Evolutionary conservation across 2,113 vertebrate genomes (phyloP).

Genomic region (Archilochus colubris): DNA sequence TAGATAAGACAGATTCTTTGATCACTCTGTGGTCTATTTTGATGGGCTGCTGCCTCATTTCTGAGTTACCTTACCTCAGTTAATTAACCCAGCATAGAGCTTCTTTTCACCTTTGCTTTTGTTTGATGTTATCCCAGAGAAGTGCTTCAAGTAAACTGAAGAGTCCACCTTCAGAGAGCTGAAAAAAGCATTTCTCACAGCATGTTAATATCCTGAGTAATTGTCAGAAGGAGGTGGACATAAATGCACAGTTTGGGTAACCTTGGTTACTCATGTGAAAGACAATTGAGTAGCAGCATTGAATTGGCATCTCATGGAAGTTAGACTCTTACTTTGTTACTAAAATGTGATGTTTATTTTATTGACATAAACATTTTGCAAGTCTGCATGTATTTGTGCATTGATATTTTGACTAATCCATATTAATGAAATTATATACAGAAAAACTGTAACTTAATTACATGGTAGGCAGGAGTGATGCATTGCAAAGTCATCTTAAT

Average conservation of each 20-base stretch:
- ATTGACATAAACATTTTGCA: conserved; percentile 8
- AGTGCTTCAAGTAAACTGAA: background rate
- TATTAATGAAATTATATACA: conserved; percentile 56
- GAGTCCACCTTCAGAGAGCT: background rate
- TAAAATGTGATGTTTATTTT: background rate
- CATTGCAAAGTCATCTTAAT: conserved; percentile 65
- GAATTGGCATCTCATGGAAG: background rate
- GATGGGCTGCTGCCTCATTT: background rate
- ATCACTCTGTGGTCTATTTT: background rate
- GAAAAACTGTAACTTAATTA: conserved; percentile 54
- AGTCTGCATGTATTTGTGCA: conserved; percentile 42
- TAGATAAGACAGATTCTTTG: conserved; percentile 15
- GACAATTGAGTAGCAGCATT: background rate
- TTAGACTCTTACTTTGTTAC: background rate
- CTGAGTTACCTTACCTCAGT: background rate
- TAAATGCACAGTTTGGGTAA: background rate
- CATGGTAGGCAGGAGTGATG: conserved; percentile 27
- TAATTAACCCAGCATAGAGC: background rate
- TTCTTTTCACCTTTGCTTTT: conserved; percentile 36
- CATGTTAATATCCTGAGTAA: background rate
- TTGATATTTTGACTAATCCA: conserved; percentile 50
- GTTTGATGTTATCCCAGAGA: background rate
- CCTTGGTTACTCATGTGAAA: background rate
- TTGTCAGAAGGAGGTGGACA: background rate
- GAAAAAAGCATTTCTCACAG: background rate